Evolutionary conservation across 2,797 vertebrate genomes (phyloP).

Genomic region (Monodelphis domestica): DNA sequence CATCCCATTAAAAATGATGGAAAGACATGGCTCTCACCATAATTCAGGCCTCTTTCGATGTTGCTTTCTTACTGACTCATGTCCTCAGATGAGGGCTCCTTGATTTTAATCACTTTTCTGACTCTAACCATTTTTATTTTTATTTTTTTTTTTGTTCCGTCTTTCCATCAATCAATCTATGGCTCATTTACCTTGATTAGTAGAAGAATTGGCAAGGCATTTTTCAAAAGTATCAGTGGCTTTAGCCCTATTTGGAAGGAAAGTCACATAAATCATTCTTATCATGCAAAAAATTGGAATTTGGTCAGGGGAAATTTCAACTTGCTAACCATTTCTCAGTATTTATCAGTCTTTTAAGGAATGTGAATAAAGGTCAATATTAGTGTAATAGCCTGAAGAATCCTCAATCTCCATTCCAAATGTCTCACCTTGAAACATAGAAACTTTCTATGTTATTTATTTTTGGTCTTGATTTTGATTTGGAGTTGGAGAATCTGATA

Average conservation of each 20-base stretch:
- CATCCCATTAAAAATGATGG: constrained; percentile 85
- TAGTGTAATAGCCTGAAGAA: background rate
- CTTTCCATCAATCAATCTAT: constrained; percentile 80
- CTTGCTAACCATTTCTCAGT: constrained; percentile 40
- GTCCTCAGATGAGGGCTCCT: constrained; percentile 66
- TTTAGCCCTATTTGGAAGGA: constrained; percentile 81
- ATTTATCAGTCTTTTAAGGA: constrained; percentile 1
- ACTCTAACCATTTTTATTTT: constrained; percentile 39
- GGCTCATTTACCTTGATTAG: constrained; percentile 86
- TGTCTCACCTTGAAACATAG: background rate
- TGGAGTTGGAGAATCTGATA: background rate
- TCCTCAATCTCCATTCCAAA: background rate
- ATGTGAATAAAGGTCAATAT: constrained; percentile 3
- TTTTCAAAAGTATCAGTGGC: constrained; percentile 80
- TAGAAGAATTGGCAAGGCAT: constrained; percentile 79
- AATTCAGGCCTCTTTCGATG: constrained; percentile 75
- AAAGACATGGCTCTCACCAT: constrained; percentile 78
- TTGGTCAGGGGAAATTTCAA: constrained; percentile 59
- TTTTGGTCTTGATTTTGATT: background rate
- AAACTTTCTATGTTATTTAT: background rate
- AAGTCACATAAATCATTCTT: constrained; percentile 83
- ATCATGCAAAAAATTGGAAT: constrained; percentile 78
- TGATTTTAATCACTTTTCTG: constrained; percentile 80
- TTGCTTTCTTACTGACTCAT: constrained; percentile 68
- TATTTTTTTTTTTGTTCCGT: constrained; percentile 61